Evolutionary conservation across 2,797 vertebrate species (phyloP), one percentile per base, ranked within the genome.

Genomic region (Anabacerthia variegaticeps): DNA sequence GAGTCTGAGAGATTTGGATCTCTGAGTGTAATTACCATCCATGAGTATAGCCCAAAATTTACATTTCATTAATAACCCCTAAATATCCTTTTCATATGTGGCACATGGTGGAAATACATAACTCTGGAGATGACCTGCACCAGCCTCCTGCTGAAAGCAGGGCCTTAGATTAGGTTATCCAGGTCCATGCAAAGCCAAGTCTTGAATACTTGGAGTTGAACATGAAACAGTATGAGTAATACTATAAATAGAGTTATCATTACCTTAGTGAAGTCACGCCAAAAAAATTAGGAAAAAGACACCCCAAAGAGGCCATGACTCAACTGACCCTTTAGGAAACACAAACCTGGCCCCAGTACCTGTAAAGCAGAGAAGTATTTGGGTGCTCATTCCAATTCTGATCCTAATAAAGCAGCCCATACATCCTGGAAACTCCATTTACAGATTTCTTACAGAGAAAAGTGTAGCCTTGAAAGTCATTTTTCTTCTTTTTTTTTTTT

Each of bases 361-460:
- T 84, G 55, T 24, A 72, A 75, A 84, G 51, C 54, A 83, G 52
- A 62, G 51, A 85, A 88, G 7, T 7, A 59, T 66, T 84, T 72
- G 69, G 59, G 62, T 78, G 63, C 39, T 84, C 27, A 11, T 76
- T 94, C 71, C 62, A 68, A 41, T 69, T 85, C 62, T 44, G 49
- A 62, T 68, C 69, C 61, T 65, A 80, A 46, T 51, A 77, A 92
- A 62, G 58, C 68, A 83, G 68, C 51, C 24, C 32, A 6, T 36
- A 28, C 56, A 77, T 55, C 52, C 93, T 95, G 88, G 54, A 93
- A 97, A 82, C 12, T 41, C 46, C 87, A 61, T 92, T 92, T 86
- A 88, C 76, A 84, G 83, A 41, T 88, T 81, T 81, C 85, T 68
- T 41, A 48, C 32, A 49, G 41, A 68, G 44, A 79, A 66, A 79